These are phyloP conservation scores for Scleropages formosus DNA, from an alignment of 2,797 vertebrate genomes.

Conservation along the genomic window DNA sequence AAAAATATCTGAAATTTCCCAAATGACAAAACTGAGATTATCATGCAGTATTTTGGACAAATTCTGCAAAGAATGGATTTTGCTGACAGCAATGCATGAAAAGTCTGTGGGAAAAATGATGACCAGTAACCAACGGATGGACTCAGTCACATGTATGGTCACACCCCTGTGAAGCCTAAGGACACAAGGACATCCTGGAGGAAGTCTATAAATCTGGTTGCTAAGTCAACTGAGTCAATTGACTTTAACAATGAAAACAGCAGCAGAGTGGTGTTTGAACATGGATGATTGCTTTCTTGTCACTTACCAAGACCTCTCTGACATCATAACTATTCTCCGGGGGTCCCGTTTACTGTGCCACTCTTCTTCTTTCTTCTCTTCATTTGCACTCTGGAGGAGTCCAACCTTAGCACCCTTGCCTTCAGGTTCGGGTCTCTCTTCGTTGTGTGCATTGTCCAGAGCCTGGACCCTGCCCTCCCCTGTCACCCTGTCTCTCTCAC, in stretches of 20 bases:
- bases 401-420: slow-evolving; percentile 60
- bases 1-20: no score
- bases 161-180: no score
- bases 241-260: neutral
- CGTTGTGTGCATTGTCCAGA: slow-evolving; percentile 32
- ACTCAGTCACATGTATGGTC: no score
- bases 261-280: neutral
- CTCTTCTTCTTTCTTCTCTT: slow-evolving; percentile 54
- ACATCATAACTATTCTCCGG: slow-evolving; percentile 62
- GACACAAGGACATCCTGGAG: no score
- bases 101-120: no score
- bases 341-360: slow-evolving; percentile 50
- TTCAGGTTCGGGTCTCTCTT: slow-evolving; percentile 35
- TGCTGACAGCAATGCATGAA: no score
- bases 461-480: neutral
- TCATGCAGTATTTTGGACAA: no score
- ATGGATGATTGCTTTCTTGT: neutral
- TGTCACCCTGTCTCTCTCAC: slow-evolving; percentile 17
- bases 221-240: no score
- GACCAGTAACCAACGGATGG: no score
- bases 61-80: no score
- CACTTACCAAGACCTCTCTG: slow-evolving; percentile 67
- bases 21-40: no score
- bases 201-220: no score
- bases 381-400: slow-evolving; percentile 56